Evolutionary conservation across 2,888 invertebrate genomes (phyloP).

Genomic region (Drosophila atroscutellata): DNA sequence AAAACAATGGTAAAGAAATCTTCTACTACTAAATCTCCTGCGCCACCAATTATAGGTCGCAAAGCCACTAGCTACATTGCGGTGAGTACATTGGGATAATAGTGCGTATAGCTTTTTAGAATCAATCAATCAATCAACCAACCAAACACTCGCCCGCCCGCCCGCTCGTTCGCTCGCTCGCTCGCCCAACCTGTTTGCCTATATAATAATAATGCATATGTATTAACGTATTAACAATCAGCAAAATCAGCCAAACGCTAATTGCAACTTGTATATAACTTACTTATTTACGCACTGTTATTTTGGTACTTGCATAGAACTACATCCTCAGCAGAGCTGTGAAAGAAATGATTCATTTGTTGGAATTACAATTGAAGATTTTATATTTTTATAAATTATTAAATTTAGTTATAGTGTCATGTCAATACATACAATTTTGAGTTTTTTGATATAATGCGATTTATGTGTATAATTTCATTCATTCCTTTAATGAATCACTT

Average conservation of each 20-base stretch:
- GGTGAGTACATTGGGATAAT: slow-evolving; percentile 84
- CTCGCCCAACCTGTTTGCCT: slow-evolving; percentile 9
- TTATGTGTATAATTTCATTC: not conserved
- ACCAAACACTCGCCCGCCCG: slow-evolving; percentile 23
- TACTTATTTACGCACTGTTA: slow-evolving; percentile 73
- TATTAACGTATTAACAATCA: slow-evolving; percentile 22
- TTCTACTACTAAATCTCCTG: slow-evolving; percentile 83
- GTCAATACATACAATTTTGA: not conserved
- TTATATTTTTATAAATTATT: not conserved
- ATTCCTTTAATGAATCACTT: not conserved
- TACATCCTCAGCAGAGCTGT: slow-evolving; percentile 10
- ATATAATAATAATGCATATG: slow-evolving; percentile 8
- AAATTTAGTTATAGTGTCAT: not conserved
- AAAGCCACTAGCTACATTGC: slow-evolving; percentile 88
- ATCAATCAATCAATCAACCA: slow-evolving; percentile 32
- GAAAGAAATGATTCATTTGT: slow-evolving; percentile 11
- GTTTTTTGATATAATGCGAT: not conserved
- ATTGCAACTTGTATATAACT: slow-evolving; percentile 63
- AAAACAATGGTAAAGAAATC: slow-evolving; percentile 82
- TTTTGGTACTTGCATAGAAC: slow-evolving; percentile 76
- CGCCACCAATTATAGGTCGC: slow-evolving; percentile 86
- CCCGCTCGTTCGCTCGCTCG: slow-evolving; percentile 28
- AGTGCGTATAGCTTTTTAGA: slow-evolving; percentile 75
- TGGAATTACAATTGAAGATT: not conserved
- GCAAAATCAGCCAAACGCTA: slow-evolving; percentile 20